Conservation (phyloP, 2,797 vertebrate species). For the Eurystomus glaucurus region DNA sequence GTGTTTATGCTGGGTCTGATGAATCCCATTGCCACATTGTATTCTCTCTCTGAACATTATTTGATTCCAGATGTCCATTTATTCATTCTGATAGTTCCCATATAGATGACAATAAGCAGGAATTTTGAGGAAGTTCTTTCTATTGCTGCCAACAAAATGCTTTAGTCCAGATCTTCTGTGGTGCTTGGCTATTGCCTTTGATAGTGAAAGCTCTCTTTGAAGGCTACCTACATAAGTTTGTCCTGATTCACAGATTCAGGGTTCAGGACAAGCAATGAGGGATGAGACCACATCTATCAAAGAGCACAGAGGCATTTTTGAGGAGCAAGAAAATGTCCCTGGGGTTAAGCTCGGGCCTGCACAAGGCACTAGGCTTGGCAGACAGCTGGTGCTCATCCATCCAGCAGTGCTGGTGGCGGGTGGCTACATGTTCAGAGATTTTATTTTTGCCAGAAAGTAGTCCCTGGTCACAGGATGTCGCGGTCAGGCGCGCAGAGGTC, state of each 20-base stretch:
- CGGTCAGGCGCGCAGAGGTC: too few species aligned
- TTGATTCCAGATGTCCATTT: neutral
- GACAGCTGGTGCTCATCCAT: neutral
- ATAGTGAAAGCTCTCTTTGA: neutral
- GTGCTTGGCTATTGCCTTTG: neutral
- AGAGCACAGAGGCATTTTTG: neutral
- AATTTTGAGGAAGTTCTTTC: neutral
- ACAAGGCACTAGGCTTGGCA: neutral
- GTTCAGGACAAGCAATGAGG: neutral
- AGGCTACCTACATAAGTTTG: neutral
- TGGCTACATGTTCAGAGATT: neutral
- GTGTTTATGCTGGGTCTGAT: neutral
- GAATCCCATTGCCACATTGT: neutral
- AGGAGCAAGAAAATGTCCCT: neutral
- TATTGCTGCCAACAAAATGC: neutral
- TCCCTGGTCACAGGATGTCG: neutral
- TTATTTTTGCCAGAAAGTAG: neutral
- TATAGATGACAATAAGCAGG: neutral
- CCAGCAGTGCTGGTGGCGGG: neutral
- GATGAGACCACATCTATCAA: accelerated
- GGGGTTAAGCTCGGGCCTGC: neutral
- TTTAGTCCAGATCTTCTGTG: neutral
- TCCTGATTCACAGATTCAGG: neutral
- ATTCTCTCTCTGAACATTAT: neutral
- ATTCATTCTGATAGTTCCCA: neutral